Evolutionary conservation across 2,888 invertebrate species (phyloP), one percentile per base, ranked within the genome.

Genomic region (Eremobia ochroleuca): DNA sequence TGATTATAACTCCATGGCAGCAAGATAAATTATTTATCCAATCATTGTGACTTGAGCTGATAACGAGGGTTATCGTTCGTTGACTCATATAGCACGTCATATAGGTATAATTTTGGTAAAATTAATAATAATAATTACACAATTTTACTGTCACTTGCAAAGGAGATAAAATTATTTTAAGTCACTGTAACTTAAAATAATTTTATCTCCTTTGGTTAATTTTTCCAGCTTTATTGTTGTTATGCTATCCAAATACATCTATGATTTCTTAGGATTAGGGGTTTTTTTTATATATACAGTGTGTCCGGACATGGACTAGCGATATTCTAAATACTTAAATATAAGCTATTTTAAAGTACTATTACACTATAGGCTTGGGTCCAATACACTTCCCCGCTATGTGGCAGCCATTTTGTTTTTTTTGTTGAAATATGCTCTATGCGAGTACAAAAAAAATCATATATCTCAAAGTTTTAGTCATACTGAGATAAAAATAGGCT

Each of bases 11-110:
- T 74, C 59, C 28, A 49, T 31, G 28, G 37, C 15, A 4, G 25
- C 28, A 28, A 71, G 55, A 43, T 37, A 6, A 61, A 18, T 28
- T 37, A 68, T 49, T 43, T 49, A 58, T 59, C 25, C 21, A 58
- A 9, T 76, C 70, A 78, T 69, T 76, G 64, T 65, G n/a, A 64
- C 46, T 64, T 55, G 58, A 28, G 65, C 49, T 70, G 40, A 13
- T 40, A 59, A 65, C n/a, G 58, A 65, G 40, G 4, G 31, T 59
- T 69, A 65, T 77, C 76, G 68, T 62, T 15, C 6, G 5, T 67
- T 31, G 3, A n/a, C 13, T 37, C 2, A 11, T 40, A 40, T 40
- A 9, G 9, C 9, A 37, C 37, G 37, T 37, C 4, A 6, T 1
- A 25, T 8, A 37, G n/a, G 62, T 62, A 37, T 15, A 25, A 62